Evolutionary conservation across 2,797 vertebrate species (phyloP).

Genomic region (Lepilemur ruficaudatus): DNA sequence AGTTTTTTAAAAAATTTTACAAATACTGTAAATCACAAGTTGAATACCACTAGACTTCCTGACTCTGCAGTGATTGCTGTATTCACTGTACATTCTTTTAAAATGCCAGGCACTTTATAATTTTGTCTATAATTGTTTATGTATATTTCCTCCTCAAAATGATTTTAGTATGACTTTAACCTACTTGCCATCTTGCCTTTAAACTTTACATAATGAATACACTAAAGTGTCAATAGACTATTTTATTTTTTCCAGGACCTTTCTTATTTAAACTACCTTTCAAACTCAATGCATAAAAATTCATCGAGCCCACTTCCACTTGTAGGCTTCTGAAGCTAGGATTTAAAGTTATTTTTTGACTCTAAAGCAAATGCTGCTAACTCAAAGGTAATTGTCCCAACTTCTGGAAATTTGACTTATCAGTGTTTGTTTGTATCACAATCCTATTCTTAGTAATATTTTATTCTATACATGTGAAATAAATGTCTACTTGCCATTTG

Average conservation of each 20-base stretch:
- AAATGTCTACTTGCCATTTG: neutral
- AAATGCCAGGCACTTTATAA: slow-evolving; percentile 63
- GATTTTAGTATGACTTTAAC: slow-evolving; percentile 37
- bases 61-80: slow-evolving; percentile 83
- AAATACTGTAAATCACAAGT: slow-evolving; percentile 86
- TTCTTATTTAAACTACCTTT: slow-evolving; percentile 37
- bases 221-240: neutral
- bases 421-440: neutral
- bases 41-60: slow-evolving; percentile 86
- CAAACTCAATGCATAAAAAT: neutral
- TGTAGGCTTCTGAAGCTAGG: neutral
- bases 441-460: neutral
- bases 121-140: slow-evolving; percentile 63
- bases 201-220: neutral
- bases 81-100: slow-evolving; percentile 71
- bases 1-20: slow-evolving; percentile 71
- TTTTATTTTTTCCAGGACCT: neutral
- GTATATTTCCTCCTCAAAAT: slow-evolving; percentile 63
- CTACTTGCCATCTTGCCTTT: neutral
- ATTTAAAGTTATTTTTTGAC: neutral
- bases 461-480: neutral
- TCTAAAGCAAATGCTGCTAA: neutral
- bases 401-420: neutral
- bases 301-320: neutral
- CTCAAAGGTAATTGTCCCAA: neutral